These are phyloP conservation scores for Nemapogon koenigi DNA, from an alignment of 2,888 invertebrate species.

Conservation along the genomic window DNA sequence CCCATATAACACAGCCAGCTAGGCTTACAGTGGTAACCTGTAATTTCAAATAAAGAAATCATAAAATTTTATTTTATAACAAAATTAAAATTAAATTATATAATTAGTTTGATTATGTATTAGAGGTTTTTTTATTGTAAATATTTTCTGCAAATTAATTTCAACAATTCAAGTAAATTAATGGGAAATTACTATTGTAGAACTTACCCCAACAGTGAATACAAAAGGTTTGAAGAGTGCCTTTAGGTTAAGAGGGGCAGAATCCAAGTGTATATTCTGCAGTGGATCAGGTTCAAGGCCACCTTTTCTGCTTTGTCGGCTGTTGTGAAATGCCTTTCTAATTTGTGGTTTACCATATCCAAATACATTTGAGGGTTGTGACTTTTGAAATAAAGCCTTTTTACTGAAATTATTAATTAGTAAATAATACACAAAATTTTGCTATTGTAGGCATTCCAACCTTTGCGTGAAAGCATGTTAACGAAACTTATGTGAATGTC, in stretches of 20 bases:
- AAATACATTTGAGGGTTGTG: slow-evolving; percentile 17
- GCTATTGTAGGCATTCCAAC: neutral
- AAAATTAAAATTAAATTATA: no score
- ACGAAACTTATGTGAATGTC: neutral
- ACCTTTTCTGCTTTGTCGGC: slow-evolving; percentile 28
- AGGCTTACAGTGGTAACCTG: slow-evolving; percentile 76
- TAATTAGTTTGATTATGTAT: no score
- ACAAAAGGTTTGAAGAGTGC: slow-evolving; percentile 67
- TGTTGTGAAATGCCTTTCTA: slow-evolving; percentile 41
- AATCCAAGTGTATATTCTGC: slow-evolving; percentile 41
- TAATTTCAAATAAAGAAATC: no score
- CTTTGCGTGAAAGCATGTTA: neutral
- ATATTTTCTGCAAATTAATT: neutral
- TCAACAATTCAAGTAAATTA: neutral
- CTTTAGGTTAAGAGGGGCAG: slow-evolving; percentile 42
- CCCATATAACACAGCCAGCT: slow-evolving; percentile 82
- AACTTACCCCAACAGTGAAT: slow-evolving; percentile 70
- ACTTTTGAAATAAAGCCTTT: slow-evolving; percentile 5
- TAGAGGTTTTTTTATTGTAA: no score
- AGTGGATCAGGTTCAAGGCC: slow-evolving; percentile 38
- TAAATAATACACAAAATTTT: neutral
- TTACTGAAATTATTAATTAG: slow-evolving; percentile 15
- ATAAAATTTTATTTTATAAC: no score
- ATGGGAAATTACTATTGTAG: neutral
- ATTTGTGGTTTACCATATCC: slow-evolving; percentile 26